phyloP scores from a whole-genome alignment of 2,888 invertebrate species.

The Agrotis ipsilon region DNA sequence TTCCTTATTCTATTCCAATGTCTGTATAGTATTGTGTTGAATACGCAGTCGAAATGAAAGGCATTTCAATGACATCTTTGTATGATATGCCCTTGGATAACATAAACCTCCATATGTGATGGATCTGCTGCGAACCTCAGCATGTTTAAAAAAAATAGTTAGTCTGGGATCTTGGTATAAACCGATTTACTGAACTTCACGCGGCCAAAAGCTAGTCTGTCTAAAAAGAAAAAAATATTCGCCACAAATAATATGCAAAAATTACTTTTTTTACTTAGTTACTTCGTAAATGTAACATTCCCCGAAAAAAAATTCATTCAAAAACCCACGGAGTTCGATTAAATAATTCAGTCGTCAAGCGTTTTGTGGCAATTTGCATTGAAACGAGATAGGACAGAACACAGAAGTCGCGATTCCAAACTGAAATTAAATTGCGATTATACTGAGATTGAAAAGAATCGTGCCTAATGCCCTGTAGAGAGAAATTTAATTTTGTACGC shows the following conservation, averaged over 20 bases:
- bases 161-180: too few species aligned
- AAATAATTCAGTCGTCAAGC: conserved; percentile 78
- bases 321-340: conserved; percentile 67
- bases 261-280: too few species aligned
- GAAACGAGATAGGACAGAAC: conserved; percentile 81
- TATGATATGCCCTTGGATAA: too few species aligned
- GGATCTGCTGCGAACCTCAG: too few species aligned
- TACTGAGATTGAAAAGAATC: conserved; percentile 76
- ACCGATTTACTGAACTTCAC: too few species aligned
- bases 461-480: conserved; percentile 72
- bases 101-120: too few species aligned
- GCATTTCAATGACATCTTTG: too few species aligned
- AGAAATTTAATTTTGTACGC: conserved; percentile 79
- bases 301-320: conserved; percentile 53
- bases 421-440: conserved; percentile 83
- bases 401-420: conserved; percentile 76
- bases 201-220: too few species aligned
- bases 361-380: conserved; percentile 81
- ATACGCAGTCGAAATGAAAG: too few species aligned
- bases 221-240: background rate
- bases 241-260: conserved; percentile 1
- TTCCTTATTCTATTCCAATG: too few species aligned
- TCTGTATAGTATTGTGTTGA: too few species aligned
- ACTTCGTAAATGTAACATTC: conserved; percentile 35
- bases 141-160: too few species aligned